Base-by-base conservation (phyloP, 2,113 vertebrate species). In the Micronisus gabar region DNA sequence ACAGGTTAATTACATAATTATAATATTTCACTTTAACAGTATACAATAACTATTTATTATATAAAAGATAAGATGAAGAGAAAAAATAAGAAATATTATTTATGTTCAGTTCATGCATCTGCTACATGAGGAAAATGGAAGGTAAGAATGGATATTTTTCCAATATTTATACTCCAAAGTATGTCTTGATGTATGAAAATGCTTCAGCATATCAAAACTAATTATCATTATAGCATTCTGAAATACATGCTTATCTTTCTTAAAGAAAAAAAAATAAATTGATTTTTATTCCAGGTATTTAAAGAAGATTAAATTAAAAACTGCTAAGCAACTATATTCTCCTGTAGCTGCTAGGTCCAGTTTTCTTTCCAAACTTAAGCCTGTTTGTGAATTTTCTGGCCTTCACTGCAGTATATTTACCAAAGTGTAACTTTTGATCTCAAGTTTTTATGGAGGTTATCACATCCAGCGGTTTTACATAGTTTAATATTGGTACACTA, bases 1-100 rank as follows among this genome's bases (percentile, higher is more conserved):
- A 83, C 38, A 94, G 90, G 90, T 95, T 97, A 97, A 97, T 96
- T 88, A 96, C 93, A 96, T 93, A 91, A 90, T 96, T 96, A 75
- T 58, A 93, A 65, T 97, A 93, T 96, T 96, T 95, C 90, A 83
- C 30, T 90, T 91, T 80, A 94, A 53, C 20, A 21, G 41, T 94
- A 82, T 88, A 83, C 50, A 94, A 76, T 92, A 88, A 36, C 65
- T 93, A 73, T 93, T 94, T 94, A 56, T 86, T 92, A 58, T 70
- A 68, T 73, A 76, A 86, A 81, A 85, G 30, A 12, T 56, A 93
- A 43, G 30, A 58, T 80, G 66, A 86, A 76, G 48, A 75, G 56
- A 19, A 62, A 79, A 94, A 73, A 17, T 15, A 48, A 38, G 36
- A 67, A 79, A 76, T 18, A 41, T 65, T 50, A 10, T 55, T 65